These are phyloP conservation scores for Drosophila gaucha DNA, from an alignment of 2,888 invertebrate species.

Conservation along the genomic window DNA sequence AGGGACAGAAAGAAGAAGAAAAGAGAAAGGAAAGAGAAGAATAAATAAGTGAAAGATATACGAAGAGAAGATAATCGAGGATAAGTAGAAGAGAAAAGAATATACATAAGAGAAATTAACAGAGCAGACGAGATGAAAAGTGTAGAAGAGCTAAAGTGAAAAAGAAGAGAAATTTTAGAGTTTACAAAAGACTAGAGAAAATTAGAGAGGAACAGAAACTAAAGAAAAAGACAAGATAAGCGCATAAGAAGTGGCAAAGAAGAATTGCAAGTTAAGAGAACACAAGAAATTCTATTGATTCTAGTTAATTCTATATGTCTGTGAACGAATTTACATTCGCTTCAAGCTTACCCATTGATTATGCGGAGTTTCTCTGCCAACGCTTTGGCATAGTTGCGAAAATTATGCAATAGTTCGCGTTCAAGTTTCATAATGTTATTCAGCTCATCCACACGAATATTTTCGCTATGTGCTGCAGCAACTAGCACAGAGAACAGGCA, in stretches of 20 bases:
- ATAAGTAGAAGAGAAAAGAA: background rate
- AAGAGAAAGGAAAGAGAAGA: background rate
- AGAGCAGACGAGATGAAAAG: too few species aligned
- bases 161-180: too few species aligned
- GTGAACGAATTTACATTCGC: background rate
- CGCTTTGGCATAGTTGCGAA: constrained; percentile 21
- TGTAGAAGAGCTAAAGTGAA: too few species aligned
- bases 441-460: background rate
- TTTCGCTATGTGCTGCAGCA: background rate
- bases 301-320: too few species aligned
- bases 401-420: constrained; percentile 10
- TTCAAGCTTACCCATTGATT: constrained; percentile 32
- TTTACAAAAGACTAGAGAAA: too few species aligned
- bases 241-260: too few species aligned
- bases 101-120: background rate
- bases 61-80: background rate
- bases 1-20: background rate
- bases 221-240: too few species aligned
- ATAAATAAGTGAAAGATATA: background rate
- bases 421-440: constrained; percentile 19
- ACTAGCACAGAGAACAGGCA: constrained; percentile 15
- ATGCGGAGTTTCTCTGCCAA: constrained; percentile 26
- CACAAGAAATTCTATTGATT: background rate
- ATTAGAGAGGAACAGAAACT: too few species aligned
- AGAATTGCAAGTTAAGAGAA: background rate